Base-by-base conservation (phyloP, 2,888 invertebrate species). In the Apocheima hispidaria region DNA sequence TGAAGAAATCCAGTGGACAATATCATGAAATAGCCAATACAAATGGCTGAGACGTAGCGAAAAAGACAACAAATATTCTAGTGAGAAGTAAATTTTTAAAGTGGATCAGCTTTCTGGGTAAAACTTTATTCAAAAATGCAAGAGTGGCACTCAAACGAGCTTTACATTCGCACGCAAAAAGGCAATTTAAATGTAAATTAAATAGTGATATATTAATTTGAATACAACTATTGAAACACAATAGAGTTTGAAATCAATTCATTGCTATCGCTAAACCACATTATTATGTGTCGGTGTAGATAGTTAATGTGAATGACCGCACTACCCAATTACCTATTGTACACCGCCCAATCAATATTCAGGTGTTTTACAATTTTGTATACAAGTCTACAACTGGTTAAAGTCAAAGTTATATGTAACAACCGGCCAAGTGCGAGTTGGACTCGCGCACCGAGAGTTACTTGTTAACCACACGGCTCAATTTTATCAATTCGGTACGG, bases 231-330 rank as follows among this genome's bases (percentile, higher is more conserved):
- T 18, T 30, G n/a, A 30, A 46, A 30, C 6, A 12, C 4, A 35
- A 1, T 46, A 7, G 14, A 6, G 2, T 20, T 44, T 26, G 6
- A 23, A 41, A 41, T 5, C 41, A 41, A n/a, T 20, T 20, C 2
- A 40, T 23, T 41, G 23, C 41, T 26, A 44, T 44, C 43, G 16
- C 20, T 33, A 28, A 48, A 48, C 30, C 46, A 48, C 43, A 26
- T 26, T 14, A 7, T 10, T 14, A 7, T 10, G 43, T 44, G 43
- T 44, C 14, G 43, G 43, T 16, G 43, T 43, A 26, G 26, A 26
- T 43, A 41, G 9, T 2, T 10, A 7, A 23, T 30, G 55, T 55
- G 30, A 48, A 56, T 41, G 56, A 41, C 56, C 56, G 35, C 12
- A 33, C 9, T 9, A 10, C 5, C 20, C n/a, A n/a, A n/a, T n/a